These are phyloP conservation scores for Telenomus remus DNA, from an alignment of 1,140 invertebrate species.

Conservation along the genomic window DNA sequence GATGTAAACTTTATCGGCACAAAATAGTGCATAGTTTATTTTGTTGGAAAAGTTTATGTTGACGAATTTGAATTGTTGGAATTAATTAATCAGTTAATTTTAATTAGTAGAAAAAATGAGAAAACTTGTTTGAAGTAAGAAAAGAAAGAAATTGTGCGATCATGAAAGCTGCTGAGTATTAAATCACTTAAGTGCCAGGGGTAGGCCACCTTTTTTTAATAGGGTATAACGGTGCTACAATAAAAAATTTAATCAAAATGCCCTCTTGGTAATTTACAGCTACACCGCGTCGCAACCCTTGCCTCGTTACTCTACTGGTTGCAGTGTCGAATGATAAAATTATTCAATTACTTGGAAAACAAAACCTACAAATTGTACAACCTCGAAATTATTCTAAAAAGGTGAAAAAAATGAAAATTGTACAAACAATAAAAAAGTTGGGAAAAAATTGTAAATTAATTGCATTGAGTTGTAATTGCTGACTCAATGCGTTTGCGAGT, in stretches of 20 bases:
- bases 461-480: slow-evolving; percentile 11
- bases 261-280: slow-evolving; percentile 75
- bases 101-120: too few relatives aligned
- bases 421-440: neutral
- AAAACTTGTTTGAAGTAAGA: too few relatives aligned
- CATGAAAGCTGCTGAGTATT: slow-evolving; percentile 57
- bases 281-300: slow-evolving; percentile 66
- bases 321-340: slow-evolving; percentile 15
- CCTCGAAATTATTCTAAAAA: too few relatives aligned
- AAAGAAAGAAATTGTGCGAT: slow-evolving; percentile 17
- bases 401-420: neutral
- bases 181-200: slow-evolving; percentile 66
- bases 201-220: slow-evolving; percentile 40
- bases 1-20: too few relatives aligned
- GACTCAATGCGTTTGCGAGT: neutral
- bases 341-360: neutral
- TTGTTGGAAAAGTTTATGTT: too few relatives aligned
- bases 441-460: slow-evolving; percentile 11
- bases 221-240: slow-evolving; percentile 63
- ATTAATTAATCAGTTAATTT: too few relatives aligned
- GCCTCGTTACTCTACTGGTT: slow-evolving; percentile 21
- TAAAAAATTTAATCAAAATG: slow-evolving; percentile 77
- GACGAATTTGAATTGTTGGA: too few relatives aligned
- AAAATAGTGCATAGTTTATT: too few relatives aligned
- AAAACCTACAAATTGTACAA: neutral